Base-by-base conservation (phyloP, 2,888 invertebrate species). In the Cyclophora punctaria region DNA sequence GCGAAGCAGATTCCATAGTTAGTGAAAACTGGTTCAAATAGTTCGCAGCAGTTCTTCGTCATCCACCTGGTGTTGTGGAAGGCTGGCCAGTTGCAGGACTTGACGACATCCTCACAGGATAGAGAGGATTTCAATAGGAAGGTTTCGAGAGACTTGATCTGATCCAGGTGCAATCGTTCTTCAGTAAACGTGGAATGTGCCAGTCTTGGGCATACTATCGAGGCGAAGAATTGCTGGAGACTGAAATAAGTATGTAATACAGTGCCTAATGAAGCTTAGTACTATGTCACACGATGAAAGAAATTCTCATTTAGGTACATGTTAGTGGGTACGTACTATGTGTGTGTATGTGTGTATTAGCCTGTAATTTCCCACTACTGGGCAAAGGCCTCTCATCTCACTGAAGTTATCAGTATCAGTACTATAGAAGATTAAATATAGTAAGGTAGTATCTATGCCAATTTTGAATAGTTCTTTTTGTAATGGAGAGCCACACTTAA, bases 1-100 rank as follows among this genome's bases (percentile, higher is more conserved):
- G 83, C 81, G 43, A 76, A 87, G 51, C 88, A 89, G 2, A 86
- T 58, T 0, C 89, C 89, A 41, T 86, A 83, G 55, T 85, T 80
- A 0, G 88, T 88, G 55, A 84, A 80, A 35, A 85, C 72, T 0
- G 88, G 85, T 33, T 74, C 73, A 52, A 89, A 83, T 20, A 80
- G 66, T 3, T 78, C 69, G 43, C 89, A 89, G 61, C 89, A 89
- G 43, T 79, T 79, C 2, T 70, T 62, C 0, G 73, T 71, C 53
- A 71, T 71, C 78, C 83, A 84, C 41, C 66, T 66, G 0, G 66
- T 64, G 40, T 72, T 72, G 47, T 80, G 75, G 6, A 64, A 60
- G 2, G 63, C 66, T 1, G 86, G 78, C 89, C 89, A 89, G 59
- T 80, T 79, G 60, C 89, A 89, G 4, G 74, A 71, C 50, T 84